Conservation (phyloP, 2,797 vertebrate genomes). For the Sphaeramia orbicularis region DNA sequence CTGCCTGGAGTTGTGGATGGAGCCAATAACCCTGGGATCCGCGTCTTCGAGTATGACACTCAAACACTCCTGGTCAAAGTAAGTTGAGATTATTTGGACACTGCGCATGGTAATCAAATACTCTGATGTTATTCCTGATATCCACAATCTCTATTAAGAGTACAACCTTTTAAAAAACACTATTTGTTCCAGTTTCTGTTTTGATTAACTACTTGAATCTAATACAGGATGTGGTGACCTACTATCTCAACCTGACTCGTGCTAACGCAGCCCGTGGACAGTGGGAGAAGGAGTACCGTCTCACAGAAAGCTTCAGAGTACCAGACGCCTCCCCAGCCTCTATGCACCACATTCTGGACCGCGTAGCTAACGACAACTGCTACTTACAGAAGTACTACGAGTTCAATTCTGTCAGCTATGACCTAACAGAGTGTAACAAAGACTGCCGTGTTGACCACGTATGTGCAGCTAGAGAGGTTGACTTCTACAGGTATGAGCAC, state of each 20-base stretch:
- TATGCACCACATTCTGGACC: slow-evolving; percentile 86
- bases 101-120: background rate
- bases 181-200: slow-evolving; percentile 3
- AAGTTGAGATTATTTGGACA: slow-evolving; percentile 28
- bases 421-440: slow-evolving; percentile 79
- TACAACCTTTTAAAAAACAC: background rate
- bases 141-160: background rate
- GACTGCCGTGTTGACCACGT: slow-evolving; percentile 89
- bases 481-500: slow-evolving; percentile 82
- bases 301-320: slow-evolving; percentile 89
- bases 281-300: slow-evolving; percentile 94
- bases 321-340: slow-evolving; percentile 85
- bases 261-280: slow-evolving; percentile 82
- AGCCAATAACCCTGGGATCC: slow-evolving; percentile 96
- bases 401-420: slow-evolving; percentile 93
- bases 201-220: slow-evolving; percentile 7
- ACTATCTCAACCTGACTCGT: slow-evolving; percentile 91
- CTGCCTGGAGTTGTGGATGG: slow-evolving; percentile 93
- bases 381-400: slow-evolving; percentile 90
- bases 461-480: slow-evolving; percentile 90
- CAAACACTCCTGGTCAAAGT: slow-evolving; percentile 91
- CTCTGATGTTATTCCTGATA: background rate
- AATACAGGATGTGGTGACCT: slow-evolving; percentile 91
- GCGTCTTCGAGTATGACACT: slow-evolving; percentile 89
- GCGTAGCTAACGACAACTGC: slow-evolving; percentile 68